Evolutionary conservation across 37 sponge, comb jelly and placozoan species (phyloP).

Genomic region (Eunapius fragilis): DNA sequence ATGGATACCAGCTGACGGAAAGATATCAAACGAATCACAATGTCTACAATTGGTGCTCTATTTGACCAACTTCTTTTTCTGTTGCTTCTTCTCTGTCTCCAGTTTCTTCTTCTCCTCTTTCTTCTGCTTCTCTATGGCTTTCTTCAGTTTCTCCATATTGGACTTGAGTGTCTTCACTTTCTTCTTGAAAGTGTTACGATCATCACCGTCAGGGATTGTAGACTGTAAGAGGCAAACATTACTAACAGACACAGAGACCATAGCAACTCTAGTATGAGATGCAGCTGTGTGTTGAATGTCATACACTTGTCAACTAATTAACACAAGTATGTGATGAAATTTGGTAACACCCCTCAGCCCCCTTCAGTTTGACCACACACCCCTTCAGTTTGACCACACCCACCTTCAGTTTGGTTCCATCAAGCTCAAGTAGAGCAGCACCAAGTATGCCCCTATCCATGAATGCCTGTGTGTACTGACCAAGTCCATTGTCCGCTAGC

Average conservation of each 20-base stretch:
- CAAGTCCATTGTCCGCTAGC: slow-evolving; percentile 36
- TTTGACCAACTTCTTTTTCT: slow-evolving; percentile 59
- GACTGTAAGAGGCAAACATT: too few relatives aligned
- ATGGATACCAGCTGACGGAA: too few relatives aligned
- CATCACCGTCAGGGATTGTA: slow-evolving; percentile 18
- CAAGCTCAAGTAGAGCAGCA: slow-evolving; percentile 44
- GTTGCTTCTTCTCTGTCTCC: slow-evolving; percentile 2
- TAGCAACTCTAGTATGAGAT: neutral
- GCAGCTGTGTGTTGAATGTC: neutral
- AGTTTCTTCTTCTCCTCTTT: slow-evolving; percentile 56
- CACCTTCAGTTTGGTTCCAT: slow-evolving; percentile 54
- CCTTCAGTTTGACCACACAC: too few relatives aligned
- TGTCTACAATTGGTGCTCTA: neutral
- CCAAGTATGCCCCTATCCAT: slow-evolving; percentile 45
- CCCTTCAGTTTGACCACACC: neutral
- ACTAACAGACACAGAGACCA: too few relatives aligned
- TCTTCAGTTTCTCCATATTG: slow-evolving; percentile 56
- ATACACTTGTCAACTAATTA: neutral
- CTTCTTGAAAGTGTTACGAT: slow-evolving; percentile 42
- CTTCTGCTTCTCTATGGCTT: slow-evolving; percentile 28
- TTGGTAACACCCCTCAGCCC: too few relatives aligned
- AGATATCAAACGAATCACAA: too few relatives aligned
- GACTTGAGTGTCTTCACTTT: slow-evolving; percentile 55
- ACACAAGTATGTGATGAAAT: neutral
- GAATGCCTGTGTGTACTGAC: slow-evolving; percentile 29